Evolutionary conservation across 1,140 invertebrate genomes (phyloP), one percentile per base, ranked within the genome.

Genomic region (Bombus turneri): DNA sequence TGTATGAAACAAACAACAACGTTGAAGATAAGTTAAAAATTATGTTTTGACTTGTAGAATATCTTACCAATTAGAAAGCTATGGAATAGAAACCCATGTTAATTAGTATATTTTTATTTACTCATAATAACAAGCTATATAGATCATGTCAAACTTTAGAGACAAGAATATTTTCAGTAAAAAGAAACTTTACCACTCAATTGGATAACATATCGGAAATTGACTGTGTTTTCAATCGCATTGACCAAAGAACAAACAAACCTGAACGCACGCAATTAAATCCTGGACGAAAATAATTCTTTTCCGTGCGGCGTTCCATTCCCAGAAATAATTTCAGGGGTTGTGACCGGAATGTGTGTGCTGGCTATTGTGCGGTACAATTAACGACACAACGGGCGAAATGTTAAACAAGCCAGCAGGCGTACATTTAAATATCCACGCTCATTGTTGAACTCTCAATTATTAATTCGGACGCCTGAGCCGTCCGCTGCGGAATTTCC

Each of bases 341-440:
- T 64, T 47, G 71, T 66, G 34, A 13, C 10, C 69, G 18, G 15
- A 18, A 4, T 34, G 37, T 22, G 39, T 12, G 28, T 5, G 10
- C 28, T 15, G 31, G 15, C 64, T 34, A 62, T 66, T 82, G 53
- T 64, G 68, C 41, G 22, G 25, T 31, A 18, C 41, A 37, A 82
- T 82, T 75, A 75, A 64, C 31, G 15, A 25, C 8, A 25, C 9
- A 76, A 66, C 41, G 13, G 4, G 31, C 9, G 28, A 62, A 39
- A 37, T 47, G 34, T 64, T n/a, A 37, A 76, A 57, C n/a, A 39
- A 76, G 6, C 73, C 62, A 15, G 12, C 34, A 15, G 39, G 28
- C 39, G 62, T 69, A 37, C 43, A 77, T 53, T 77, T 76, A 41
- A 83, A 83, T 57, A 43, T 57, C 43, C 41, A 3, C 25, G 18